These are phyloP conservation scores for Ceratosolen fusciceps DNA, from an alignment of 1,140 invertebrate species.

Conservation along the genomic window DNA sequence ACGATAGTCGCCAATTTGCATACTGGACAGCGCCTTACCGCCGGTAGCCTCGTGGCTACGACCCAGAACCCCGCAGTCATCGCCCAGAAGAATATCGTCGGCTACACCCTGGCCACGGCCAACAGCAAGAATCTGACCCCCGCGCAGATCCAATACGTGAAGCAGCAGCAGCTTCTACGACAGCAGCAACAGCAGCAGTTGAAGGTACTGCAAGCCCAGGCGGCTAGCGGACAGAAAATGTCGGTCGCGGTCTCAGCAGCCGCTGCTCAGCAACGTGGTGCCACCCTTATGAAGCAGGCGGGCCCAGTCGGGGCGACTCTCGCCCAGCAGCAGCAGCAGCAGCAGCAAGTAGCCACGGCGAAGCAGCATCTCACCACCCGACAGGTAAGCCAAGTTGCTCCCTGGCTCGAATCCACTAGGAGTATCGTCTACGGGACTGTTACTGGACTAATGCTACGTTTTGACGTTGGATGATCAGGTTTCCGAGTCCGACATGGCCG, in stretches of 20 bases:
- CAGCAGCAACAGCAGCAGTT: conserved; percentile 70
- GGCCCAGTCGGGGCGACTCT: conserved; percentile 11
- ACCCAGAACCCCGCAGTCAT: conserved; percentile 58
- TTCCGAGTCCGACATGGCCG: conserved; percentile 80
- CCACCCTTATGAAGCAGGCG: conserved; percentile 66
- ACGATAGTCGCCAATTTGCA: conserved; percentile 66
- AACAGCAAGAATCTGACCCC: conserved; percentile 71
- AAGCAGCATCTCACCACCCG: conserved; percentile 73
- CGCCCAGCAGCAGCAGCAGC: conserved; percentile 36
- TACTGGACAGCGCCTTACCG: conserved; percentile 60
- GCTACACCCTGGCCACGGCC: conserved; percentile 63
- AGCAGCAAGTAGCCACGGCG: conserved; percentile 46
- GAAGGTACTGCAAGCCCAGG: conserved; percentile 61
- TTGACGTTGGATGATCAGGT: conserved; percentile 57
- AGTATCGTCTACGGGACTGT: not conserved
- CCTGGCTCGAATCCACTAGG: not conserved
- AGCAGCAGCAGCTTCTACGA: conserved; percentile 69
- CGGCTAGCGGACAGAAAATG: conserved; percentile 63
- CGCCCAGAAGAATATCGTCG: conserved; percentile 64
- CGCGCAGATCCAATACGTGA: conserved; percentile 73
- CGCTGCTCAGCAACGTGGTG: conserved; percentile 59
- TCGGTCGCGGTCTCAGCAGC: conserved; percentile 61
- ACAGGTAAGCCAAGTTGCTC: conserved; percentile 49
- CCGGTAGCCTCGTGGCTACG: conserved; percentile 61
- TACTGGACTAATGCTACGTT: too few species aligned